Percentiles rank a stretch among this genome's conserved stretches.
phyloP scores from a whole-genome alignment of 1,140 invertebrate species.

The Zaprionus gabonicus region DNA sequence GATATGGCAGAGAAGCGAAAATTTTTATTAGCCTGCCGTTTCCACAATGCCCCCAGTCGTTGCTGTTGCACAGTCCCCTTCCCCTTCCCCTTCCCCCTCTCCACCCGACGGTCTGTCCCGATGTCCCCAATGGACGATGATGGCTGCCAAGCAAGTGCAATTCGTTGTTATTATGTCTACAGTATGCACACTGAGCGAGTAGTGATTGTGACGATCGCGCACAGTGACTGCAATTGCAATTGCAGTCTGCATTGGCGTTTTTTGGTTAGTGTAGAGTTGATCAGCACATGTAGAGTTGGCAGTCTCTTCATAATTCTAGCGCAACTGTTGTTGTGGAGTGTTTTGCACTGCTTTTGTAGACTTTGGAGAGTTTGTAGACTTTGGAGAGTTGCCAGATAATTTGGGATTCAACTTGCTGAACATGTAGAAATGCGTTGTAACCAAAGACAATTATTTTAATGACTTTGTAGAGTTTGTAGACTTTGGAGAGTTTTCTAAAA shows the following conservation, averaged over 20 bases:
- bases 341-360: not conserved
- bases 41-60: conserved; percentile 47
- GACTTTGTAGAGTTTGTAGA: conserved; percentile 9
- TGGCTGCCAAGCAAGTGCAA: conserved; percentile 79
- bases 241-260: not conserved
- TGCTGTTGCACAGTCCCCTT: not conserved
- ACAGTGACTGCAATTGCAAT: not conserved
- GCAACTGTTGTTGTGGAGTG: too few species aligned
- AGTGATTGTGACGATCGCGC: not conserved
- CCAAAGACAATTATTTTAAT: not conserved
- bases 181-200: not conserved
- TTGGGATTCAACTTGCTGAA: not conserved
- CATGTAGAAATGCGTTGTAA: not conserved
- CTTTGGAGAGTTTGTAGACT: conserved; percentile 21
- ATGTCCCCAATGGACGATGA: conserved; percentile 40
- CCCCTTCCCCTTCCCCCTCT: too few species aligned
- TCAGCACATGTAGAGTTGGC: not conserved
- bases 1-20: conserved; percentile 78
- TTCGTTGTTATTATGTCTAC: conserved; percentile 50
- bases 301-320: too few species aligned
- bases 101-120: not conserved
- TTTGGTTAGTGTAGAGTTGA: conserved; percentile 45
- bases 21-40: conserved; percentile 75
- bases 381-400: conserved; percentile 16
- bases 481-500: conserved; percentile 4